A percentile compares a stretch with the other conserved stretches of the same genome.
Evolutionary conservation across 2,888 invertebrate genomes (phyloP).

Genomic region (Clivina fossor): DNA sequence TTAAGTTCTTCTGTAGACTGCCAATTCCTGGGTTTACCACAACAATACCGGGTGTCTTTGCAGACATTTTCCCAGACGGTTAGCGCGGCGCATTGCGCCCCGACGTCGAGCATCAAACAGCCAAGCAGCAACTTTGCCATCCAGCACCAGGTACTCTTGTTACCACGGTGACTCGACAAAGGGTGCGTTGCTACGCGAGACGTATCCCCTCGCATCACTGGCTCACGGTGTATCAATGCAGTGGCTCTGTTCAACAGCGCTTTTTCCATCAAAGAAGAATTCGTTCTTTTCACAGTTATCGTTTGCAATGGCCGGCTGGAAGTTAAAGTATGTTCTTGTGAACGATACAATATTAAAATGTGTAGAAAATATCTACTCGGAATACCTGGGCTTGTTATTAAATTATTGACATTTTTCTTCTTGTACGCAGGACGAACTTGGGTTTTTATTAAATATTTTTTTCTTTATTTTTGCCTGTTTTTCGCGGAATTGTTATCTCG

Average conservation of each 20-base stretch:
- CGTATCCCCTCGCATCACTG: constrained; percentile 48
- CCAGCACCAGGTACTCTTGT: constrained; percentile 39
- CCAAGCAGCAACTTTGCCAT: no score
- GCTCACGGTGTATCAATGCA: constrained; percentile 48
- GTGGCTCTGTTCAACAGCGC: constrained; percentile 11
- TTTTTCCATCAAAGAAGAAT: constrained; percentile 1
- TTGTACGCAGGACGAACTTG: constrained; percentile 5
- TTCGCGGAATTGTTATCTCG: no score
- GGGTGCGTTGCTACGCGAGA: constrained; percentile 53
- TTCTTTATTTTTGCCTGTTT: no score
- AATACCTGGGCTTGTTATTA: constrained; percentile 49
- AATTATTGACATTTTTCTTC: constrained; percentile 47
- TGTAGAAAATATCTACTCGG: constrained; percentile 36
- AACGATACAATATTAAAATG: constrained; percentile 50
- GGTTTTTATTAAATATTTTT: constrained; percentile 22
- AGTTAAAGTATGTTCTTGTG: constrained; percentile 44
- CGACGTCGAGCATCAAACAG: not conserved
- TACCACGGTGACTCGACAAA: constrained; percentile 54
- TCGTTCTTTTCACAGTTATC: constrained; percentile 28
- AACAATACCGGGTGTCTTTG: no score
- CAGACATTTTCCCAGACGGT: not conserved
- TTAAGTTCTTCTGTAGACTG: no score
- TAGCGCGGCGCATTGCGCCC: not conserved
- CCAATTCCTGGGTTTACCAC: no score
- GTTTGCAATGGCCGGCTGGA: constrained; percentile 39